Evolutionary conservation across 2,888 invertebrate genomes (phyloP).

Genomic region (Stenurella melanura): DNA sequence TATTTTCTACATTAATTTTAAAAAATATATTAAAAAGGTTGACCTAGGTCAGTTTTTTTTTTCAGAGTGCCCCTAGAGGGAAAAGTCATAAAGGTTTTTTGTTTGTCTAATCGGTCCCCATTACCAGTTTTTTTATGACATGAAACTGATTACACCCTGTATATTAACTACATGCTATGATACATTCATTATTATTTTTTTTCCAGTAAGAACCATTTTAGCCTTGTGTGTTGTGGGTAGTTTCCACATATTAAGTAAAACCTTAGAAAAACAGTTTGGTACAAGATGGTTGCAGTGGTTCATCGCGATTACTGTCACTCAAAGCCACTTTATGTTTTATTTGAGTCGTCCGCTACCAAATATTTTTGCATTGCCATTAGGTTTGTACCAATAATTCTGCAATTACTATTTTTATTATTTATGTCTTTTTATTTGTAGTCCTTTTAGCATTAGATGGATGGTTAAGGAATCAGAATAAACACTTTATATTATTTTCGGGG

Average conservation of each 20-base stretch:
- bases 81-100: too few relatives aligned
- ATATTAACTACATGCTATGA: too few relatives aligned
- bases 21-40: too few relatives aligned
- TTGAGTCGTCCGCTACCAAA: conserved; percentile 96
- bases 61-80: too few relatives aligned
- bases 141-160: too few relatives aligned
- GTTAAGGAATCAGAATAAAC: conserved; percentile 84
- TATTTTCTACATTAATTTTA: too few relatives aligned
- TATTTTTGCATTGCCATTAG: conserved; percentile 92
- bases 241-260: conserved; percentile 83
- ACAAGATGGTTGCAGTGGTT: conserved; percentile 87
- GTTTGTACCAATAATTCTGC: conserved; percentile 76
- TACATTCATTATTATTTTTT: too few relatives aligned
- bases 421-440: conserved; percentile 77
- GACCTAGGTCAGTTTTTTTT: too few relatives aligned
- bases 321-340: conserved; percentile 99
- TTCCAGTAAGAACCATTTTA: conserved; percentile 88
- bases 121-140: too few relatives aligned
- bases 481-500: conserved; percentile 89
- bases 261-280: conserved; percentile 87
- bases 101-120: too few relatives aligned
- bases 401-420: conserved; percentile 29
- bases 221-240: conserved; percentile 85
- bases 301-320: conserved; percentile 88
- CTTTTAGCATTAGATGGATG: conserved; percentile 90